Conservation (phyloP, 2,797 vertebrate species). For the Vultur gryphus region DNA sequence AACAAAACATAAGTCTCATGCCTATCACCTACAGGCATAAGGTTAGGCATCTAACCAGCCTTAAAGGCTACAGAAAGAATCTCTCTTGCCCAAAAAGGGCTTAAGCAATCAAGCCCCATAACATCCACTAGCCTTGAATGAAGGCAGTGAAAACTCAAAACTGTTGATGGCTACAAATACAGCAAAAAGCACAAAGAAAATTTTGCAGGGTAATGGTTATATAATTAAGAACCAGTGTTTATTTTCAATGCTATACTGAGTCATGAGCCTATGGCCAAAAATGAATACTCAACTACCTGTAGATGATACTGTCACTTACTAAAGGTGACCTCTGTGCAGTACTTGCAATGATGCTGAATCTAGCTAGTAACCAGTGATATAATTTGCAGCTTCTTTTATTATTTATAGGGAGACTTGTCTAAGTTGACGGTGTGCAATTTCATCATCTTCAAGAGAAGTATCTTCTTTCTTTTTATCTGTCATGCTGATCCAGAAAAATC, state of each 20-base stretch:
- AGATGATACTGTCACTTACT: not conserved
- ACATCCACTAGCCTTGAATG: not conserved
- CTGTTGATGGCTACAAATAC: not conserved
- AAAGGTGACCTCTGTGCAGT: not conserved
- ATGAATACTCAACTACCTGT: not conserved
- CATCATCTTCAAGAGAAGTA: conserved; percentile 1
- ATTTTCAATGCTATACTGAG: not conserved
- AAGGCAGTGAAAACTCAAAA: not conserved
- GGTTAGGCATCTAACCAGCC: not conserved
- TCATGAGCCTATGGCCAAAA: not conserved
- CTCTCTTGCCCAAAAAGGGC: not conserved
- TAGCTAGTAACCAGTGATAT: not conserved
- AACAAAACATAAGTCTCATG: not conserved
- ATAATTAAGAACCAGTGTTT: not conserved
- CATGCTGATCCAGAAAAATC: conserved; percentile 1
- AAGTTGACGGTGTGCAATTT: not conserved
- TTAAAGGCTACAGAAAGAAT: not conserved
- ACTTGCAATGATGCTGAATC: not conserved
- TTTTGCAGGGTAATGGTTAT: not conserved
- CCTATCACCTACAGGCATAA: not conserved
- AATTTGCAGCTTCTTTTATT: conserved; percentile 20
- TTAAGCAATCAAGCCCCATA: not conserved
- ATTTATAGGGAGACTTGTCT: conserved; percentile 16
- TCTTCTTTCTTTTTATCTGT: not conserved
- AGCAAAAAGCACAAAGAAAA: not conserved